Base-by-base conservation (phyloP, 2,113 vertebrate species). In the Tachysurus vachellii region DNA sequence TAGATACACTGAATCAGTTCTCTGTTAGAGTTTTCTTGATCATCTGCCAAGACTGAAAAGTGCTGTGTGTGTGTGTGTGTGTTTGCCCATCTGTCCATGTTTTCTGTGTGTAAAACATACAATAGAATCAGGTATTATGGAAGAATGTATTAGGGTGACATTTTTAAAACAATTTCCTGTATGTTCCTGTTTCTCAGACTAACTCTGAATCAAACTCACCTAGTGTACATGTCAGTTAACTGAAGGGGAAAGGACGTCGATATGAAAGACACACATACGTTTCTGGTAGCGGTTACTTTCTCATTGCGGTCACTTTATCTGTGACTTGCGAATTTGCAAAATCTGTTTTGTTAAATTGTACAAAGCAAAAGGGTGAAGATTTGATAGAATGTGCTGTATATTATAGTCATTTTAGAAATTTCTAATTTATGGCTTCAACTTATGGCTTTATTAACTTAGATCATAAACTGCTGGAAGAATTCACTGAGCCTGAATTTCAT, bases 21-120 rank as follows among this genome's bases (percentile, higher is more conserved):
- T 68, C 61, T 31, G 28, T 64, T 70, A 68, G 54, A 84, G 82
- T 54, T 23, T n/a, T 57, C 31, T n/a, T 84, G 75, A 80, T 71
- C 54, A 82, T 81, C 84, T 83, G 84, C 68, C 80, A 50, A 76
- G 73, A 50, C 21, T 42, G 19, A 71, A 19, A 19, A 19, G 16
- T 76, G 44, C 11, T 17, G 11, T 56, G 64, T 68, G n/a, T 56
- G 82, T 31, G 50, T 26, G 11, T 42, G 16, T 56, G n/a, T 56
- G 73, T 75, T 28, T 31, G 61, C 23, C 47, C 84, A 79, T 79
- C 59, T 64, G 75, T 66, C n/a, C 19, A 62, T 76, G 42, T 71
- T 61, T 61, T 87, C 75, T 61, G 53, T 73, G 5, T 73, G 28
- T 70, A 70, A 70, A 36, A 36, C 31, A 70, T 36, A 36, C 36